Conservation (phyloP, 2,888 invertebrate genomes). For the Andrena trimmerana region DNA sequence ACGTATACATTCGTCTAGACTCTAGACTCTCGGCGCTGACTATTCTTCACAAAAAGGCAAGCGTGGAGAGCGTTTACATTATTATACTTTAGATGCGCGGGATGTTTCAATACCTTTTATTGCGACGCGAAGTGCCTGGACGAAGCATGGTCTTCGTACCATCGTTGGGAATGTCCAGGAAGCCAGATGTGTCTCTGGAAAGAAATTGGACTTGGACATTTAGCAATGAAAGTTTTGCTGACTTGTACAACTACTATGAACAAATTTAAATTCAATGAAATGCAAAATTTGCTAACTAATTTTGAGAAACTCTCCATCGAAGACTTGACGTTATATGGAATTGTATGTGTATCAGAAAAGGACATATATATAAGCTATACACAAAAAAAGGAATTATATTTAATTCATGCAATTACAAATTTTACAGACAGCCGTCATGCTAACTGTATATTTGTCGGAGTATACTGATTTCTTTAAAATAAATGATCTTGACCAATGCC, state of each 20-base stretch:
- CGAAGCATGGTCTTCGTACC: conserved; percentile 87
- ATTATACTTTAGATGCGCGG: conserved; percentile 87
- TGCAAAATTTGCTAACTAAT: conserved; percentile 91
- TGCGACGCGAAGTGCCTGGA: conserved; percentile 89
- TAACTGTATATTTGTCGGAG: conserved; percentile 88
- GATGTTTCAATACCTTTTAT: conserved; percentile 89
- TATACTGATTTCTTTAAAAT: conserved; percentile 89
- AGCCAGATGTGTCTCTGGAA: conserved; percentile 88
- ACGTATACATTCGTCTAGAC: conserved; percentile 81
- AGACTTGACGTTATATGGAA: conserved; percentile 90
- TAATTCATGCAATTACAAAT: conserved; percentile 10
- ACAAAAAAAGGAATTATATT: neutral
- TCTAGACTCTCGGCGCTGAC: too few relatives aligned
- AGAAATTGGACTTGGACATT: conserved; percentile 92
- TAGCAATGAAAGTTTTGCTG: conserved; percentile 90
- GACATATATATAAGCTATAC: neutral
- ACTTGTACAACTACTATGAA: conserved; percentile 84
- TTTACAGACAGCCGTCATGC: conserved; percentile 89
- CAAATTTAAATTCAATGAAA: conserved; percentile 87
- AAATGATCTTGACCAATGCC: conserved; percentile 82
- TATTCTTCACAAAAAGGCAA: too few relatives aligned
- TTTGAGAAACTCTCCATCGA: conserved; percentile 88
- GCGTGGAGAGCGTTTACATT: neutral
- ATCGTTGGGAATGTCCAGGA: conserved; percentile 91
- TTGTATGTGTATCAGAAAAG: conserved; percentile 86